Conservation (phyloP, 2,113 vertebrate species). For the Oryzias curvinotus region DNA sequence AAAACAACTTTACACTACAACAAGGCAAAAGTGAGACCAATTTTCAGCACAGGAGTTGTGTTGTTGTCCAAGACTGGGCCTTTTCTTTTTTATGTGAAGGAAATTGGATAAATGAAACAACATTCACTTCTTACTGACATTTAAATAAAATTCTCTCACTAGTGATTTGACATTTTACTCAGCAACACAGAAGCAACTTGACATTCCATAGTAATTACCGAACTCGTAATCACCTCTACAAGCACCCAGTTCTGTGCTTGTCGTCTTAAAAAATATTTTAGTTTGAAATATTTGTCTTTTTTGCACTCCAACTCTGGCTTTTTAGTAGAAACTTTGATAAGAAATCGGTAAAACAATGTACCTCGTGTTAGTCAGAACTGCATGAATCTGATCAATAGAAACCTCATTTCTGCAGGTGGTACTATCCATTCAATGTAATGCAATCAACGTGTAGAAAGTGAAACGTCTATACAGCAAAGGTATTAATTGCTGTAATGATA, state of each 20-base stretch:
- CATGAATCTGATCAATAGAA: too few species aligned
- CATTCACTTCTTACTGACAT: conserved; percentile 4
- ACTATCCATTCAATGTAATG: too few species aligned
- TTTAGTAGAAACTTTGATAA: not conserved
- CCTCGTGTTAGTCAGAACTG: too few species aligned
- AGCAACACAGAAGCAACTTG: not conserved
- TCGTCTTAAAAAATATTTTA: not conserved
- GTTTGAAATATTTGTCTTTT: not conserved
- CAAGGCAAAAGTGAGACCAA: not conserved
- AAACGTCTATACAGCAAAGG: too few species aligned
- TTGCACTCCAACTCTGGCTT: not conserved
- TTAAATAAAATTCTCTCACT: conserved; percentile 3
- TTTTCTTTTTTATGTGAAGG: not conserved
- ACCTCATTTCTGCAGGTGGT: too few species aligned
- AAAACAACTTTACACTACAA: not conserved
- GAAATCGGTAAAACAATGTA: too few species aligned
- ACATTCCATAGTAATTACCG: conserved; percentile 7
- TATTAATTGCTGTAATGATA: too few species aligned
- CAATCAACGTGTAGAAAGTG: too few species aligned
- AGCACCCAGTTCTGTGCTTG: not conserved
- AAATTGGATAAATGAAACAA: not conserved
- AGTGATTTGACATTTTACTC: conserved; percentile 4
- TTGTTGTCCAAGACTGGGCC: not conserved
- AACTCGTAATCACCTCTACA: not conserved
- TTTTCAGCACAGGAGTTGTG: not conserved